Conservation (phyloP, 2,113 vertebrate species). For the Actenoides lindsayi region DNA sequence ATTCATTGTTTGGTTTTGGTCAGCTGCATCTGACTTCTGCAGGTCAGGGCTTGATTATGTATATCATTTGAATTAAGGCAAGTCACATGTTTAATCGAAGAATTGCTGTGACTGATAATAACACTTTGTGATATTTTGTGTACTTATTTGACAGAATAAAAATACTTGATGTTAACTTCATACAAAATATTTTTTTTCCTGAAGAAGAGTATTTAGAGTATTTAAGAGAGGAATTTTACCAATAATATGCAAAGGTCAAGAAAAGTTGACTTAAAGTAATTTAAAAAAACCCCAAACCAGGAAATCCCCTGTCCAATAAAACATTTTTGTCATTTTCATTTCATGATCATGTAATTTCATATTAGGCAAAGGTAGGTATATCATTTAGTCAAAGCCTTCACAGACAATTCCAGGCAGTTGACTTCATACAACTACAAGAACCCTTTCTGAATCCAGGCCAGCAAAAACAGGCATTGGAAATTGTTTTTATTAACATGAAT, state of each 20-base stretch:
- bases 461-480: slow-evolving; percentile 60
- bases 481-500: slow-evolving; percentile 61
- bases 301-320: neutral
- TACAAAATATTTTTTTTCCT: neutral
- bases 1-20: rapidly evolving
- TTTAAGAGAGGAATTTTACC: neutral
- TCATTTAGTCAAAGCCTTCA: neutral
- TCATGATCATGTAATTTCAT: neutral
- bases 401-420: slow-evolving; percentile 25
- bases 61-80: neutral
- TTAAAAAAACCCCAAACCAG: neutral
- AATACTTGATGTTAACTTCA: neutral
- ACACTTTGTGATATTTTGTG: neutral
- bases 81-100: neutral
- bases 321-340: neutral
- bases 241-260: neutral
- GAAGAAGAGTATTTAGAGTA: neutral
- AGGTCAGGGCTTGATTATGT: neutral
- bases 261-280: neutral
- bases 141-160: neutral
- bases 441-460: slow-evolving; percentile 36
- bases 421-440: slow-evolving; percentile 35
- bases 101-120: neutral
- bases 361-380: neutral
- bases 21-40: neutral